A percentile compares a stretch with the other conserved stretches of the same genome.
Evolutionary conservation across 2,797 vertebrate genomes (phyloP).

Genomic region (Mastacembelus armatus): DNA sequence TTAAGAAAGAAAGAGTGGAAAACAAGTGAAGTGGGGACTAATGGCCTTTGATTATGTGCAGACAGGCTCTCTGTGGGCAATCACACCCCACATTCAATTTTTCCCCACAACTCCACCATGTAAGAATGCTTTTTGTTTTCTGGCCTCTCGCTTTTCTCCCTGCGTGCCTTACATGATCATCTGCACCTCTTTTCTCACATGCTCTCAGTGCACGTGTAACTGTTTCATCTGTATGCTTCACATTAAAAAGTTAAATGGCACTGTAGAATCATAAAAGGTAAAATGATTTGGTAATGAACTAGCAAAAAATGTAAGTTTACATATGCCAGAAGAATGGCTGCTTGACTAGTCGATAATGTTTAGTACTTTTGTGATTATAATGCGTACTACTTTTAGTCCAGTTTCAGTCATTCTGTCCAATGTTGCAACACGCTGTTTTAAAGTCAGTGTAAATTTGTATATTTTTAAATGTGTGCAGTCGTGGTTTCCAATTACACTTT

Average conservation of each 20-base stretch:
- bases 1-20: not conserved
- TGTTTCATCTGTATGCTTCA: too few relatives aligned
- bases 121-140: not conserved
- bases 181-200: not conserved
- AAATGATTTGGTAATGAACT: too few relatives aligned
- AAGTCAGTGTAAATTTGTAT: not conserved
- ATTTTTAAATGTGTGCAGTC: slow-evolving; percentile 4
- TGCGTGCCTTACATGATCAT: not conserved
- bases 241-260: too few relatives aligned
- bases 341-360: slow-evolving; percentile 1
- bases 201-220: too few relatives aligned
- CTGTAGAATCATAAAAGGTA: too few relatives aligned
- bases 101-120: not conserved
- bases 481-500: slow-evolving; percentile 22
- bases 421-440: not conserved
- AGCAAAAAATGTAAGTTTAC: not conserved
- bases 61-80: not conserved
- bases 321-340: not conserved
- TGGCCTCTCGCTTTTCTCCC: not conserved
- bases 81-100: not conserved
- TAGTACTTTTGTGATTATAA: slow-evolving; percentile 4
- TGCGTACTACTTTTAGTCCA: not conserved
- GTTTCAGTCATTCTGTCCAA: not conserved
- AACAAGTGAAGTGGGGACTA: not conserved
- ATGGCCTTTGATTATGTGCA: not conserved